A percentile compares a stretch with the other conserved stretches of the same genome.
phyloP scores from a whole-genome alignment of 2,888 invertebrate species.

The Calameuta pallipes region DNA sequence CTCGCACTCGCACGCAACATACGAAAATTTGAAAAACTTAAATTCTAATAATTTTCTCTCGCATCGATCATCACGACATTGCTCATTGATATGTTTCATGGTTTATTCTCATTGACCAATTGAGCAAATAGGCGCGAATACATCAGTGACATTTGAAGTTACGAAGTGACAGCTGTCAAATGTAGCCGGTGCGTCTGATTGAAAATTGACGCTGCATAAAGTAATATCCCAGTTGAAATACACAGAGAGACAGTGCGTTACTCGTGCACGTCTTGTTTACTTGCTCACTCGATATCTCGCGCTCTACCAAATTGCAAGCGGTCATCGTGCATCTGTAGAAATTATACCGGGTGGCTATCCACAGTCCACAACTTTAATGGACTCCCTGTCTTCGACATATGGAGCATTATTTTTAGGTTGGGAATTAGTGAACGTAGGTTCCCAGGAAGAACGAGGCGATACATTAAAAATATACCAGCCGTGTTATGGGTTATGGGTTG shows the following conservation, averaged over 20 bases:
- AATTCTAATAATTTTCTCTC: no score
- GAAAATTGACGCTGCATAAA: not conserved
- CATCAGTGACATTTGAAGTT: not conserved
- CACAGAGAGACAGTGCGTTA: not conserved
- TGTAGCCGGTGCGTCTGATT: not conserved
- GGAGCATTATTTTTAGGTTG: constrained; percentile 2
- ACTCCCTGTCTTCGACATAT: not conserved
- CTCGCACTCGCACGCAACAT: no score
- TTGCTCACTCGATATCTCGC: not conserved
- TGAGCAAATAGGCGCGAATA: not conserved
- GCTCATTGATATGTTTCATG: no score
- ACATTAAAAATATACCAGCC: constrained; percentile 15
- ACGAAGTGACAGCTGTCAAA: not conserved
- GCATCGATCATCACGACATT: no score
- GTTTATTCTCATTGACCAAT: not conserved
- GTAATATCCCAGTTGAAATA: not conserved
- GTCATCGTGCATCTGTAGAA: not conserved
- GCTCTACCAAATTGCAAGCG: not conserved
- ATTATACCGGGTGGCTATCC: not conserved
- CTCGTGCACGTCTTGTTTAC: not conserved
- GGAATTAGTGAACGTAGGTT: not conserved
- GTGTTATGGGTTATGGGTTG: not conserved
- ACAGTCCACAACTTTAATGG: not conserved
- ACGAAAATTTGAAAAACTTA: no score
- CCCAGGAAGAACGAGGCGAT: not conserved